Evolutionary conservation across 2,113 vertebrate species (phyloP).

Genomic region (Perccottus glenii): DNA sequence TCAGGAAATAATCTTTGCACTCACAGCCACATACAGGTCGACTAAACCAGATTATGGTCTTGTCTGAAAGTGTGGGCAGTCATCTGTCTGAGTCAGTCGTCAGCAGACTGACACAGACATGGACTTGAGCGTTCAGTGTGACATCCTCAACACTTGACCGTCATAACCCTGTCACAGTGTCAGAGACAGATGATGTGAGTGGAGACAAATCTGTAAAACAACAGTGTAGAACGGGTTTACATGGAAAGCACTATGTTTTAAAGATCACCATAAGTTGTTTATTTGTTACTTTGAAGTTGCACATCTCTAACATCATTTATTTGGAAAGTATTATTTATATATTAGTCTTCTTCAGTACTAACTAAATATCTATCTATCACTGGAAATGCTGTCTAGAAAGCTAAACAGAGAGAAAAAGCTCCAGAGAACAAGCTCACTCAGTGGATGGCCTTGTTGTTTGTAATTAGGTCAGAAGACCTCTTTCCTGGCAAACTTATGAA

Average conservation of each 20-base stretch:
- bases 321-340: no score
- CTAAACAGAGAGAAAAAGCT: not conserved
- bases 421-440: not conserved
- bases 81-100: constrained; percentile 11
- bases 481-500: constrained; percentile 54
- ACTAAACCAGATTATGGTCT: constrained; percentile 35
- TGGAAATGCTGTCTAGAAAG: not conserved
- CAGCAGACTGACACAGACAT: constrained; percentile 3
- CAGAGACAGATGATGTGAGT: constrained; percentile 4
- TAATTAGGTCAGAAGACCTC: constrained; percentile 66
- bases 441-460: constrained; percentile 1
- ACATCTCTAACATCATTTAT: no score
- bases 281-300: no score
- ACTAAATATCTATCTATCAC: not conserved
- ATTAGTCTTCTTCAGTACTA: not conserved
- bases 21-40: not conserved
- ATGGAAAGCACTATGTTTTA: no score
- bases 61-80: constrained; percentile 24
- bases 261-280: no score
- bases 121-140: constrained; percentile 1
- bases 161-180: constrained; percentile 13
- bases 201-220: not conserved
- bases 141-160: constrained; percentile 23
- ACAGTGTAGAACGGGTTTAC: no score
- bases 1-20: constrained; percentile 2